Evolutionary conservation across 2,888 invertebrate genomes (phyloP), one percentile per base, ranked within the genome.

Genomic region (Tinea semifulvella): DNA sequence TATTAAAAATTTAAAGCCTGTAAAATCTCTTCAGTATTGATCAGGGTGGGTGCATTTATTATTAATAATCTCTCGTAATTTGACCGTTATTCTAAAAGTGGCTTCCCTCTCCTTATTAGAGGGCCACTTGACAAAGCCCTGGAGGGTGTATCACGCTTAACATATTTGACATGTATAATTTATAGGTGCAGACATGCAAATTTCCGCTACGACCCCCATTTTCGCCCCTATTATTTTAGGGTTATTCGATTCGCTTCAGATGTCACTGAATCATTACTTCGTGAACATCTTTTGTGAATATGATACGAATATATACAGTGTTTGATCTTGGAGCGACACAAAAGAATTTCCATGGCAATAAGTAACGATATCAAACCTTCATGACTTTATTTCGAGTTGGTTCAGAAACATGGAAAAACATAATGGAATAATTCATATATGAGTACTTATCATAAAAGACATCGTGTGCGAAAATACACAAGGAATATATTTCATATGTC

Each of bases 91-190:
- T 63, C 58, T 52, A 47, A 46, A 46, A 18, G 51, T 51, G 51
- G 57, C 55, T 59, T 58, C 65, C 65, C 65, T 43, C 31, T 59
- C 53, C 63, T 63, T 62, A 62, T 57, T 58, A 60, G 52, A 60
- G 59, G 61, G 61, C 57, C 60, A 64, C 64, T 65, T 56, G 47
- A 27, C 50, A 53, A 60, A 57, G 53, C 57, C 58, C 56, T 54
- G 50, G 56, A 61, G 65, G 55, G 64, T 25, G 61, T 60, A 60
- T 56, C 56, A 58, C 63, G 61, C 63, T 61, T 62, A 62, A 60
- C 60, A 64, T 63, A 63, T 64, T 63, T 61, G 57, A 52, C 61
- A 68, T 68, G 63, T 61, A 59, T 66, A 72, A 71, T 70, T 68
- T 68, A 66, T 60, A 63, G 60, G 60, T 59, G 58, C 55, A 50